A percentile compares a stretch with the other conserved stretches of the same genome.
Evolutionary conservation across 2,113 vertebrate species (phyloP).

Genomic region (Cynocephalus volans): DNA sequence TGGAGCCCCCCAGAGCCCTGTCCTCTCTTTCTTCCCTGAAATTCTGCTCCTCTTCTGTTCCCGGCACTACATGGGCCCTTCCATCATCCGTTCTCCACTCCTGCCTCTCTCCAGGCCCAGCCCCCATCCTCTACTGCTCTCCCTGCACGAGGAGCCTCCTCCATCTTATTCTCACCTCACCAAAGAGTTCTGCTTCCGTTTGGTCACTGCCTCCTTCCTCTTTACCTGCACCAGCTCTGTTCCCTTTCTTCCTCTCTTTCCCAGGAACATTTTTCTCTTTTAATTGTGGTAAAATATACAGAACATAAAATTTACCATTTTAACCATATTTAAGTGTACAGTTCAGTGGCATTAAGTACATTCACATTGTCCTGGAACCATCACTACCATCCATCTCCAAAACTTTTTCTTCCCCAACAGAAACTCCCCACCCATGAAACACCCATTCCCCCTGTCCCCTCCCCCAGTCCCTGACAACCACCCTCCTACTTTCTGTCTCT

Average conservation of each 20-base stretch:
- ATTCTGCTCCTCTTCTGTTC: neutral
- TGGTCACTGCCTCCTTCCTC: neutral
- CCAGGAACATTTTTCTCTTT: neutral
- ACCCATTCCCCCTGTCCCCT: rapidly evolving
- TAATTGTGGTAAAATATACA: neutral
- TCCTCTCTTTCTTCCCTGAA: neutral
- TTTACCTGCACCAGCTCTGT: neutral
- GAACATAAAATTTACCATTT: neutral
- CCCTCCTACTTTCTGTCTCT: neutral
- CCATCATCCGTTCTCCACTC: neutral
- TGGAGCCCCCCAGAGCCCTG: neutral
- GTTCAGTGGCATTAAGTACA: neutral
- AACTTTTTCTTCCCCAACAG: neutral
- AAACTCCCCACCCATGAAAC: neutral
- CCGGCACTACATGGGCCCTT: neutral
- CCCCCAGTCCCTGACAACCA: neutral
- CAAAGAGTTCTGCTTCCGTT: neutral
- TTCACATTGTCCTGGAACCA: neutral
- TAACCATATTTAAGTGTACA: neutral
- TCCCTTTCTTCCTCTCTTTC: neutral
- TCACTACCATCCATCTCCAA: neutral
- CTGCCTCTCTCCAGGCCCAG: neutral
- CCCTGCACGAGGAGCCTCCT: neutral
- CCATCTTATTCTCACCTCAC: neutral
- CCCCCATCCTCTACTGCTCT: neutral